Evolutionary conservation across 2,888 invertebrate species (phyloP).

Genomic region (Leptinotarsa rubiginosa): DNA sequence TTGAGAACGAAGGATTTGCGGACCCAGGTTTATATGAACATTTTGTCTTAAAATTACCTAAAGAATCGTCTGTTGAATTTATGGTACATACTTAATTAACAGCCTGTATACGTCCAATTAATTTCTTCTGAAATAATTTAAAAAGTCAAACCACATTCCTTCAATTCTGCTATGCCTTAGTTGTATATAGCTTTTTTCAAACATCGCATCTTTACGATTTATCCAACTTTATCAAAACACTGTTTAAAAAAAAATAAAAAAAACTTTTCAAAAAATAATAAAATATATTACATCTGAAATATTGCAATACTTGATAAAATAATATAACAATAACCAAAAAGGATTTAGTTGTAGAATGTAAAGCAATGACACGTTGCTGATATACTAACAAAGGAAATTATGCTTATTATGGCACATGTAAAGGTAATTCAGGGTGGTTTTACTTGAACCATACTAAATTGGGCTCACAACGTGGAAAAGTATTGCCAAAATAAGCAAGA

Average conservation of each 20-base stretch:
- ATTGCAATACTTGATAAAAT: conserved; percentile 1
- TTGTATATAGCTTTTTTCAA: too few relatives aligned
- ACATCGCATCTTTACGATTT: not conserved
- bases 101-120: too few relatives aligned
- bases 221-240: not conserved
- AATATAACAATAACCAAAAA: conserved; percentile 5
- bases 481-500: too few relatives aligned
- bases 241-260: not conserved
- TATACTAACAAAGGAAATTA: not conserved
- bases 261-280: conserved; percentile 2
- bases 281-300: conserved; percentile 15
- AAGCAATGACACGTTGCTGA: not conserved
- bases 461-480: too few relatives aligned
- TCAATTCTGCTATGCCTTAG: too few relatives aligned
- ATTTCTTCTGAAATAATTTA: too few relatives aligned
- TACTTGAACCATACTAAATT: not conserved
- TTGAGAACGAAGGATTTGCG: too few relatives aligned
- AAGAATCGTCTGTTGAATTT: too few relatives aligned
- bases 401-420: conserved; percentile 11
- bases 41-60: too few relatives aligned
- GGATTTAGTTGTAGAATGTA: not conserved
- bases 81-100: too few relatives aligned
- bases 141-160: too few relatives aligned
- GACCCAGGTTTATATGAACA: too few relatives aligned
- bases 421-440: not conserved